Evolutionary conservation across 2,113 vertebrate genomes (phyloP), one percentile per base, ranked within the genome.

Genomic region (Leptobrachium ailaonicum): DNA sequence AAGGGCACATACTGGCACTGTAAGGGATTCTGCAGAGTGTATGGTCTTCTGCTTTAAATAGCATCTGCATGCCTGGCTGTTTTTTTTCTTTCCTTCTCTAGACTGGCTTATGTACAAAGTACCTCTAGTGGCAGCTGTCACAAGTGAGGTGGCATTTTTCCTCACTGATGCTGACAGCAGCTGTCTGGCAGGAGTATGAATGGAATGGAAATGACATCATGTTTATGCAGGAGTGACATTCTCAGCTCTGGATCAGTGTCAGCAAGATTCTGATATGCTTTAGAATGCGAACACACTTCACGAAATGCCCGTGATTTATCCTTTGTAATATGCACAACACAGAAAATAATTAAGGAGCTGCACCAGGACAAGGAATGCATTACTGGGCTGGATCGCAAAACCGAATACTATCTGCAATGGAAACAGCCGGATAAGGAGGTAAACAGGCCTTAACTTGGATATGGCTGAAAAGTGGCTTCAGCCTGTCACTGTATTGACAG

Each of bases 191-290:
- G 87, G 93, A 94, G 92, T 89, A 92, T 94, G 95, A 95, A 95
- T 93, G 90, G 93, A 92, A 95, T 92, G 90, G 94, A 93, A 96
- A 94, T 97, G 96, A 96, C 95, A 96, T 94, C 92, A 95, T 97
- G 96, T 97, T 96, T 97, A 96, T 97, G 96, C 94, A 87, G 88
- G 90, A 92, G 93, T 96, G 95, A 97, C 93, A 94, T 91, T 91
- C 88, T 86, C 87, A 92, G 93, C 92, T 86, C 86, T 86, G 91
- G 93, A 95, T 96, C 92, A 92, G 92, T 96, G 95, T 96, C 94
- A 91, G 92, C 91, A 93, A 90, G 90, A 92, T 93, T 95, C 94
- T 91, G 91, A 95, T 94, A 93, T 90, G 94, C 92, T 91, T 86
- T 72, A 89, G 88, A 88, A 91, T 86, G 88, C 88, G 91, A 92